phyloP scores from a whole-genome alignment of 2,888 invertebrate species.

The Lapara coniferarum region DNA sequence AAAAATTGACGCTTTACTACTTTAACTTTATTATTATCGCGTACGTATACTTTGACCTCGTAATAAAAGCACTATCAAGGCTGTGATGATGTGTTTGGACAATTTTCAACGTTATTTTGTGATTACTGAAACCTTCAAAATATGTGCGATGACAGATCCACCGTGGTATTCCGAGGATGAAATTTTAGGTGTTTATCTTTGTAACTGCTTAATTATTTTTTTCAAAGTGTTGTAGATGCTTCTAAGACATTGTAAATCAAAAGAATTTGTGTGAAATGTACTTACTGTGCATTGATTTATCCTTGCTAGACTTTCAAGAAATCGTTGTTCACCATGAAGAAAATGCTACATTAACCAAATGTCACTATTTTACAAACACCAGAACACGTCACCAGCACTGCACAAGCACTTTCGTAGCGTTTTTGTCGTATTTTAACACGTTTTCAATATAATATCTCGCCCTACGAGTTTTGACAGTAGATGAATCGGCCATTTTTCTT shows the following conservation, averaged over 20 bases:
- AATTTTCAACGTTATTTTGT: constrained; percentile 13
- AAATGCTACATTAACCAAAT: constrained; percentile 41
- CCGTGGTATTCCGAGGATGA: neutral
- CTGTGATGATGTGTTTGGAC: constrained; percentile 31
- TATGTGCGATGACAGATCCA: neutral
- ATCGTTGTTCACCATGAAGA: constrained; percentile 52
- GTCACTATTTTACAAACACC: constrained; percentile 45
- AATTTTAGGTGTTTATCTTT: neutral
- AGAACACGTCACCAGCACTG: constrained; percentile 56
- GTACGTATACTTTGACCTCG: constrained; percentile 45
- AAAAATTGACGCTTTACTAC: constrained; percentile 30
- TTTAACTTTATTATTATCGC: constrained; percentile 37
- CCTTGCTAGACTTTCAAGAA: constrained; percentile 50
- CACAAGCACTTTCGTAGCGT: constrained; percentile 42
- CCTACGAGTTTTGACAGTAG: constrained; percentile 74
- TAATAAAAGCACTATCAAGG: constrained; percentile 43
- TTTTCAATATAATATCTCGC: constrained; percentile 64
- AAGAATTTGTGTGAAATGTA: constrained; percentile 51
- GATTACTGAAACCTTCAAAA: constrained; percentile 19
- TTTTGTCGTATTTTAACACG: constrained; percentile 62
- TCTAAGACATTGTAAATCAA: neutral
- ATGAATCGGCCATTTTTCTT: constrained; percentile 76
- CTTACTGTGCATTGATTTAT: constrained; percentile 74
- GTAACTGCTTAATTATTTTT: neutral
- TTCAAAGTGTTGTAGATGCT: neutral